Percentiles rank a stretch among this genome's conserved stretches.
Evolutionary conservation across 2,797 vertebrate species (phyloP).

Genomic region (Brachymystax lenok): DNA sequence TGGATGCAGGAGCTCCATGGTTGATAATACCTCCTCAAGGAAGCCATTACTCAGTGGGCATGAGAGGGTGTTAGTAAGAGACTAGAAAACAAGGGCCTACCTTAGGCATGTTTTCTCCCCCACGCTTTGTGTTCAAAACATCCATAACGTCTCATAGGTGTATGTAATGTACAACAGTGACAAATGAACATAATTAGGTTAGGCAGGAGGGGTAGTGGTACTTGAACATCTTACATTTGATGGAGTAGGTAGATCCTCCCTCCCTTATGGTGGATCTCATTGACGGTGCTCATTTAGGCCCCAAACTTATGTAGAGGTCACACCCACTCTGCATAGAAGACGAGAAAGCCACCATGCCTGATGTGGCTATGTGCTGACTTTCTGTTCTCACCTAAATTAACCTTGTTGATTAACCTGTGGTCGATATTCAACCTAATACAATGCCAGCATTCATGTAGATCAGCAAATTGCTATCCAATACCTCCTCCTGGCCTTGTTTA

Average conservation of each 20-base stretch:
- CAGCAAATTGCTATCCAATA: conserved; percentile 29
- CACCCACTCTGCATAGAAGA: neutral
- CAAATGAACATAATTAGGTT: neutral
- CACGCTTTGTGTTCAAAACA: neutral
- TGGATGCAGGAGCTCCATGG: neutral
- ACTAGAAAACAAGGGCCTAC: neutral
- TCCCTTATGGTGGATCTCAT: neutral
- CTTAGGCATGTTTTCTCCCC: neutral
- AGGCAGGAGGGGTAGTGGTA: neutral
- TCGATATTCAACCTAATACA: conserved; percentile 47
- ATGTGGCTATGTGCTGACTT: conserved; percentile 30
- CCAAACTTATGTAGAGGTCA: conserved; percentile 11
- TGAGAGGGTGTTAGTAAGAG: too few species aligned
- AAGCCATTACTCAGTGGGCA: neutral
- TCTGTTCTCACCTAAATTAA: conserved; percentile 41
- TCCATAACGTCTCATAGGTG: neutral
- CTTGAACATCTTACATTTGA: neutral
- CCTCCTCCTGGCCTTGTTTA: conserved; percentile 18
- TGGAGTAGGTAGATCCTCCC: neutral
- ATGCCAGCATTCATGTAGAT: conserved; percentile 30
- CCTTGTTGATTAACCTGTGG: conserved; percentile 49
- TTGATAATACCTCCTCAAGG: neutral
- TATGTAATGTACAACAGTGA: neutral
- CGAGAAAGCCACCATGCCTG: conserved; percentile 3
- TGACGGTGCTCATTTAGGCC: neutral